Evolutionary conservation across 2,797 vertebrate species (phyloP), one percentile per base, ranked within the genome.

Genomic region (Chaenodraco wilsoni): DNA sequence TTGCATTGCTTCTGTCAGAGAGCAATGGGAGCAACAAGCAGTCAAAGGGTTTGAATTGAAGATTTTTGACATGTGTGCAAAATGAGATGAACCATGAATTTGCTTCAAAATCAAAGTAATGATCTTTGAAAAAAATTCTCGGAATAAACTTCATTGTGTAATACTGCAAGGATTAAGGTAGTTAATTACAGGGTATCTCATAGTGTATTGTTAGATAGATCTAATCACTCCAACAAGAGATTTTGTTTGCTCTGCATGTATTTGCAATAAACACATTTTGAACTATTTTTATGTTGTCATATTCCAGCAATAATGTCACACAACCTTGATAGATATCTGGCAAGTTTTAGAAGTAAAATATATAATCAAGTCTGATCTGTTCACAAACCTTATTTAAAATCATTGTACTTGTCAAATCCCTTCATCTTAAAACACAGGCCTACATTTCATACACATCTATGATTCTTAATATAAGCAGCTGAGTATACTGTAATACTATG

Each of bases 1-100:
- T 76, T 10, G 52, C 69, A 80, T 71, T 74, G 66, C 59, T 82
- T 81, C 81, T 63, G 71, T 76, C 44, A 72, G 44, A 63, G 37
- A 81, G 61, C 19, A 72, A 33, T 12, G 23, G 49, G 48, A 63
- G 19, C 58, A 58, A 44, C 37, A 43, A 45, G 44, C 43, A 58
- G 23, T 64, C 52, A 46, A 8, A 27, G 40, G 23, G 70, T 71
- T 75, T 14, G 69, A 65, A 67, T 10, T 0, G 40, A 63, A 59
- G 33, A 67, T 68, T 49, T 58, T 46, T 14, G 52, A 4, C 23
- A 37, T 46, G 44, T 5, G 12, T 23, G 41, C 31, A n/a, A 74
- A 63, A 69, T 33, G 67, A 65, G 33, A 69, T 6, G 33, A 37
- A 37, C 33, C 33, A 37, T 37, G 33, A 37, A 37, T 7, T 27